Evolutionary conservation across 2,113 vertebrate genomes (phyloP).

Genomic region (Mus spicilegus): DNA sequence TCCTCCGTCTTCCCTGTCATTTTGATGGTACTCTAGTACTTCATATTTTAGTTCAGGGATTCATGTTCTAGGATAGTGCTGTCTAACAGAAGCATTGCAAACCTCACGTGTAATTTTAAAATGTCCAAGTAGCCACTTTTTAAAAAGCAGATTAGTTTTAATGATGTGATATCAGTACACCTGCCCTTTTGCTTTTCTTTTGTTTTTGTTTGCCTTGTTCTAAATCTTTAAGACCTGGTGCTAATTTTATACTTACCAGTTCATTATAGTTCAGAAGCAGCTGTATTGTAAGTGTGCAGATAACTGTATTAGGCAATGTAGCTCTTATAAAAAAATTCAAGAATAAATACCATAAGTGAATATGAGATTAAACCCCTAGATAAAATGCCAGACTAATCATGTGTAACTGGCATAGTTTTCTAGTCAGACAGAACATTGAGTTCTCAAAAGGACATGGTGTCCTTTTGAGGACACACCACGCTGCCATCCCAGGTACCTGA

Average conservation of each 20-base stretch:
- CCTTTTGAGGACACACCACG: too few species aligned
- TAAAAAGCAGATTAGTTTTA: slow-evolving; percentile 14
- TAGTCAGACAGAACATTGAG: not conserved
- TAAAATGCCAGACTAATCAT: not conserved
- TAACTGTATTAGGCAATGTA: not conserved
- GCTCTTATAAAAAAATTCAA: not conserved
- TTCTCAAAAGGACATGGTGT: not conserved
- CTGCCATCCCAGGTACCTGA: not conserved
- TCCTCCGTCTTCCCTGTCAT: not conserved
- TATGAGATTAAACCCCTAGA: not conserved
- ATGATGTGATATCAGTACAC: not conserved
- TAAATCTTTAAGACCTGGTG: not conserved
- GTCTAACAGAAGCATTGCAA: not conserved
- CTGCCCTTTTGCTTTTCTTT: not conserved
- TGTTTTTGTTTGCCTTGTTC: not conserved
- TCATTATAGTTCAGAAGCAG: not conserved
- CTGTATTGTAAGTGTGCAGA: not conserved
- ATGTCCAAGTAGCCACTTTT: slow-evolving; percentile 18
- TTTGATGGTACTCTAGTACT: not conserved
- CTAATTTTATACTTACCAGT: not conserved
- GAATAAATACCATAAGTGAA: not conserved
- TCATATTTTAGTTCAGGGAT: not conserved
- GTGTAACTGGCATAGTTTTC: not conserved
- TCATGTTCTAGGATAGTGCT: not conserved
- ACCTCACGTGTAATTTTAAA: not conserved